Conservation (phyloP, 2,888 invertebrate species). For the Oscheius sp. region DNA sequence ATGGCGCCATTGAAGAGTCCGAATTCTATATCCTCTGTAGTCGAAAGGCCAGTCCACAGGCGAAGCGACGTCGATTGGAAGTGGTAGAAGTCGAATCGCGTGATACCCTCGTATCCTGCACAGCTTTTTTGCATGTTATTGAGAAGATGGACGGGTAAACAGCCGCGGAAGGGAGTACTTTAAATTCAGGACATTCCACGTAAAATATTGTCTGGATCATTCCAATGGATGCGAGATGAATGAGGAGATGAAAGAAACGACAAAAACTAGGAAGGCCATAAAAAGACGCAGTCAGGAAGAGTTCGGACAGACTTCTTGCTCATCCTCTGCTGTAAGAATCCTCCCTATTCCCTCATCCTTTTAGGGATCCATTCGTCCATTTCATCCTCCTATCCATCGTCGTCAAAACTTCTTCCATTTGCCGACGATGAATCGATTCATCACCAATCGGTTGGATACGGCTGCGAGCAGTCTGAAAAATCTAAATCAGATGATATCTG, state of each 20-base stretch:
- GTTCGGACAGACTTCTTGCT: not conserved
- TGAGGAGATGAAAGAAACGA: not conserved
- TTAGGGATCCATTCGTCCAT: not conserved
- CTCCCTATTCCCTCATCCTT: not conserved
- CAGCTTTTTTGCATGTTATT: slow-evolving; percentile 24
- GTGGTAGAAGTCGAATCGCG: not conserved
- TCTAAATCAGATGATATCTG: slow-evolving; percentile 19
- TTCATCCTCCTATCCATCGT: not conserved
- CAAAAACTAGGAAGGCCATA: not conserved
- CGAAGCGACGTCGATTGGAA: slow-evolving; percentile 7
- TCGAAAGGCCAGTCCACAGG: slow-evolving; percentile 14
- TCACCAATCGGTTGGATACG: slow-evolving; percentile 1
- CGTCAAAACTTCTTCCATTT: slow-evolving; percentile 8
- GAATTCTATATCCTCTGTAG: slow-evolving; percentile 23
- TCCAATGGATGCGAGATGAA: not conserved
- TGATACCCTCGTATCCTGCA: slow-evolving; percentile 17
- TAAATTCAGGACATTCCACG: not conserved
- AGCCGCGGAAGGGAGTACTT: not conserved
- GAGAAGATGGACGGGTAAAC: slow-evolving; percentile 21
- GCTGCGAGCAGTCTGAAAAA: slow-evolving; percentile 17
- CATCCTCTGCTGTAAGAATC: not conserved
- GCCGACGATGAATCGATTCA: slow-evolving; percentile 3
- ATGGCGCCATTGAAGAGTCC: not conserved
- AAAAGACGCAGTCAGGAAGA: slow-evolving; percentile 14
- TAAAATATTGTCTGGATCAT: slow-evolving; percentile 18